Evolutionary conservation across 2,888 invertebrate genomes (phyloP).

Genomic region (Patella caerulea): DNA sequence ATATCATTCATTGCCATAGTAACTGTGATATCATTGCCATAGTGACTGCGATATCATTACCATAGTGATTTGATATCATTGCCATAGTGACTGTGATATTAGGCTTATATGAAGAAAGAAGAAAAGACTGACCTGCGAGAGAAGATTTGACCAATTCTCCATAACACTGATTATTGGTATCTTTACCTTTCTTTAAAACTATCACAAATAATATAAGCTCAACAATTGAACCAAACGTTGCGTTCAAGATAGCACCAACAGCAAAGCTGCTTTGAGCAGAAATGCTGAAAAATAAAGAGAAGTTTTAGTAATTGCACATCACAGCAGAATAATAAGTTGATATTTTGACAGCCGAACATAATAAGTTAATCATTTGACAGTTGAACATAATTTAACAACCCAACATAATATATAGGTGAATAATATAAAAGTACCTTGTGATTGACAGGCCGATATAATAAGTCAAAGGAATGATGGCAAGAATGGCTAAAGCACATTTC

Average conservation of each 20-base stretch:
- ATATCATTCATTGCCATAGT: too few species aligned
- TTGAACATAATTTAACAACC: background rate
- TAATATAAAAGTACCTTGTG: constrained; percentile 48
- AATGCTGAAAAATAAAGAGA: constrained; percentile 51
- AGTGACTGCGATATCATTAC: too few species aligned
- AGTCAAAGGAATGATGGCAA: constrained; percentile 64
- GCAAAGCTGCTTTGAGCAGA: constrained; percentile 68
- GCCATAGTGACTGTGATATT: too few species aligned
- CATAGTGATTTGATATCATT: too few species aligned
- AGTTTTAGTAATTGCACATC: background rate
- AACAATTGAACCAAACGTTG: constrained; percentile 67
- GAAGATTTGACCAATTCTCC: constrained; percentile 63
- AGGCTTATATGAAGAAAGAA: too few species aligned
- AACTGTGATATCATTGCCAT: too few species aligned
- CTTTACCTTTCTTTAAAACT: constrained; percentile 55
- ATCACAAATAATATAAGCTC: constrained; percentile 65
- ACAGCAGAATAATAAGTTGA: background rate
- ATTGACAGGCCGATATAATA: constrained; percentile 68
- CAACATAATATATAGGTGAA: background rate
- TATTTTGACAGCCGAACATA: too few species aligned
- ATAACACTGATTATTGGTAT: constrained; percentile 51
- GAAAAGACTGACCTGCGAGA: constrained; percentile 54
- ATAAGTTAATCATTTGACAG: too few species aligned
- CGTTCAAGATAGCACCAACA: constrained; percentile 67
- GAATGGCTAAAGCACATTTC: constrained; percentile 62